These are phyloP conservation scores for Gouania willdenowi DNA, from an alignment of 2,797 vertebrate genomes.

Conservation along the genomic window DNA sequence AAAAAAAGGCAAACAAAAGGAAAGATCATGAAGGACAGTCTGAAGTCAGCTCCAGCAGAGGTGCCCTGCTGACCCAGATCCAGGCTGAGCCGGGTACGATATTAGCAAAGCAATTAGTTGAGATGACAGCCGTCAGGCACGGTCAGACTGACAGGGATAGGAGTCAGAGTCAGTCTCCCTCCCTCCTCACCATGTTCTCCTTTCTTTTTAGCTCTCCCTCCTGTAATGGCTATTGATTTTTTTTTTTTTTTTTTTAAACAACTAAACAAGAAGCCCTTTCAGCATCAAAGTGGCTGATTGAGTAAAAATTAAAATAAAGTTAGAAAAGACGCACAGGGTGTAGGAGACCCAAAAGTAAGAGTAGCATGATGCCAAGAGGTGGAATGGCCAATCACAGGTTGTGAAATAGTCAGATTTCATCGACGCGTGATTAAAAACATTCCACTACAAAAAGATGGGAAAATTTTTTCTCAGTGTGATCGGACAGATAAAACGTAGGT, in stretches of 20 bases:
- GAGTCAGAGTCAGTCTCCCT: conserved; percentile 24
- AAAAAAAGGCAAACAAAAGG: conserved; percentile 6
- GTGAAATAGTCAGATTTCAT: conserved; percentile 31
- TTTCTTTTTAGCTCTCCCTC: conserved; percentile 22
- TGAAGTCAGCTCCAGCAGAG: conserved; percentile 50
- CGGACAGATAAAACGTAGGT: too few relatives aligned
- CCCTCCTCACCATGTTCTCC: conserved; percentile 16
- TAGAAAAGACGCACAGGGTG: conserved; percentile 7
- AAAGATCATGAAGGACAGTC: conserved; percentile 47
- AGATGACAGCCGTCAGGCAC: conserved; percentile 75
- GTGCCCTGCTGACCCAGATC: conserved; percentile 69
- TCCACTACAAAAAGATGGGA: too few relatives aligned
- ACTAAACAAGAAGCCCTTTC: conserved; percentile 59
- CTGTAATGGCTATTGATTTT: conserved; percentile 74
- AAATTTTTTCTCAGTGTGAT: too few relatives aligned
- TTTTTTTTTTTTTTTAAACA: too few relatives aligned
- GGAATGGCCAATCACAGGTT: conserved; percentile 13
- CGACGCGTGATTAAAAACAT: conserved; percentile 48
- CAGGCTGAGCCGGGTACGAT: conserved; percentile 67
- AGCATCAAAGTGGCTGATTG: conserved; percentile 37
- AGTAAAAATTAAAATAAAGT: conserved; percentile 16
- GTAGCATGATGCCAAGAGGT: not conserved
- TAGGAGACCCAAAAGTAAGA: not conserved
- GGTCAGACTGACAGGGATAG: conserved; percentile 68
- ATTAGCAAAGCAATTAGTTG: conserved; percentile 78